These are phyloP conservation scores for Muntiacus reevesi DNA, from an alignment of 2,113 vertebrate species.

Conservation along the genomic window DNA sequence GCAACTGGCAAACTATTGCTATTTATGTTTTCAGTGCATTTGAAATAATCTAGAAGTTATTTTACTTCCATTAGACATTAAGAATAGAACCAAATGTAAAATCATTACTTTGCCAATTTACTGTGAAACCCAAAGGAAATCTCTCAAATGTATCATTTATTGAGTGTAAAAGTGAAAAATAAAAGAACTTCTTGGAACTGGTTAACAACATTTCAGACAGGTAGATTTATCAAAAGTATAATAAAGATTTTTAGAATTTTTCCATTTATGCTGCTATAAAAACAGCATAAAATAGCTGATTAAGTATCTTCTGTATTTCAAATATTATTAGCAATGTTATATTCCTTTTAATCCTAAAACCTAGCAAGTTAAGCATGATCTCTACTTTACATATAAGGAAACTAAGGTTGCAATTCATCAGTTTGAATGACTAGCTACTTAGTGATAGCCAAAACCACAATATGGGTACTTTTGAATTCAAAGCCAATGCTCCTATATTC, in stretches of 20 bases:
- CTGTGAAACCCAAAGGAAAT: slow-evolving; percentile 80
- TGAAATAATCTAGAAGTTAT: slow-evolving; percentile 71
- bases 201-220: slow-evolving; percentile 74
- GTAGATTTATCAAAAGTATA: slow-evolving; percentile 75
- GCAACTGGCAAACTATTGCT: slow-evolving; percentile 63
- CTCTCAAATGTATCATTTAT: slow-evolving; percentile 77
- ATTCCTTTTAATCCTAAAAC: neutral
- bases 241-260: slow-evolving; percentile 66
- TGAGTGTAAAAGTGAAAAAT: slow-evolving; percentile 58
- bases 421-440: neutral
- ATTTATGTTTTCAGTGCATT: slow-evolving; percentile 66
- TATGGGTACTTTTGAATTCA: slow-evolving; percentile 12
- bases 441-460: neutral
- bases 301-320: neutral
- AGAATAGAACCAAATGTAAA: slow-evolving; percentile 73
- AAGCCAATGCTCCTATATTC: slow-evolving; percentile 59
- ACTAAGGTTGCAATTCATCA: neutral
- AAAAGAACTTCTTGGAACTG: slow-evolving; percentile 68
- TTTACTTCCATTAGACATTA: slow-evolving; percentile 66
- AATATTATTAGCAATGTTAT: neutral
- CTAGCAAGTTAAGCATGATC: neutral
- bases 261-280: slow-evolving; percentile 56
- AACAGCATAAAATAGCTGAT: slow-evolving; percentile 27
- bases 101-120: slow-evolving; percentile 79
- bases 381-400: neutral